Evolutionary conservation across 2,113 vertebrate species (phyloP), one percentile per base, ranked within the genome.

Genomic region (Tachysurus fulvidraco): DNA sequence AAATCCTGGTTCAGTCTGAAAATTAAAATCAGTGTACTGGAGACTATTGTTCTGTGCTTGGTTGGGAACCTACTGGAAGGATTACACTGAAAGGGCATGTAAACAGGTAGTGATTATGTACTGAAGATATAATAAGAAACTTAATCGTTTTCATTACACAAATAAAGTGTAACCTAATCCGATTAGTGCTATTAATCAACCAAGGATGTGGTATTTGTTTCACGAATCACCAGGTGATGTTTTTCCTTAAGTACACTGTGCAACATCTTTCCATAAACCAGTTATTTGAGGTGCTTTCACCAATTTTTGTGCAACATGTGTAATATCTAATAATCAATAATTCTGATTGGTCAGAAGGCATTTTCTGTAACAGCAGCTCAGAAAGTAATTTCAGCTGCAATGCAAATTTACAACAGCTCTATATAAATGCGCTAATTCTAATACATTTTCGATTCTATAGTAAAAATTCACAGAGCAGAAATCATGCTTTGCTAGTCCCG

Each of bases 101-200:
- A 81, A 62, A 62, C 30, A 81, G 79, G 57, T 46, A 81, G 55
- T 60, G 79, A 81, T 81, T 81, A 81, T 1, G 78, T 60, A 59
- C 55, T 60, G 41, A 21, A 81, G 55, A 81, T 81, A 60, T 81
- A 81, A 81, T 81, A 44, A 81, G 79, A 44, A 62, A 81, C 57
- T 17, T 81, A 60, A 59, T 81, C 79, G 60, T 62, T 60, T 60
- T 41, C 54, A 60, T 81, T 81, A 62, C 79, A 77, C 30, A 44
- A n/a, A 60, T 7, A 80, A 62, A 23, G 30, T 60, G 30, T 62
- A 60, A 81, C 62, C 79, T 81, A 44, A 81, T 81, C 57, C 41
- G 79, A 81, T 81, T 60, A 81, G 55, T 5, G 9, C 55, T 59
- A 44, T 60, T 81, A 62, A 60, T 81, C 30, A 44, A 62, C 11